Conservation (phyloP, 2,113 vertebrate species). For the Saccopteryx leptura region DNA sequence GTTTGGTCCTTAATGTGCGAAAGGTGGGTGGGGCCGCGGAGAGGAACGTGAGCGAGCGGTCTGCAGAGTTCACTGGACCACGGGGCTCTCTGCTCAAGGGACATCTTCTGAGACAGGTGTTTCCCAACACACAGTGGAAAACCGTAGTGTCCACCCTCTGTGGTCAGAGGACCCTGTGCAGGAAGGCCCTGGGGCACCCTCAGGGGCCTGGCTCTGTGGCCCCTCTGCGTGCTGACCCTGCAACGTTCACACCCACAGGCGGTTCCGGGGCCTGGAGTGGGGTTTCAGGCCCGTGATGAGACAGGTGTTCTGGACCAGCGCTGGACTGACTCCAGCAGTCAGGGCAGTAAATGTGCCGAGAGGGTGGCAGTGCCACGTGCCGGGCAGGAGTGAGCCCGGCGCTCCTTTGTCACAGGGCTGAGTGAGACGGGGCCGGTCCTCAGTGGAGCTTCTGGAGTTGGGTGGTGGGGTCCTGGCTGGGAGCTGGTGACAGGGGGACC, state of each 20-base stretch:
- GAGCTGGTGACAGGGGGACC: background rate
- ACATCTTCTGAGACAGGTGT: background rate
- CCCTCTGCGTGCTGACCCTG: background rate
- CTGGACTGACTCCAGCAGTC: too few species aligned
- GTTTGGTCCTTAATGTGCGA: background rate
- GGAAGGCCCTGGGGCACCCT: background rate
- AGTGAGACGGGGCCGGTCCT: background rate
- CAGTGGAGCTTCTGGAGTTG: background rate
- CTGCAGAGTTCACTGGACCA: background rate
- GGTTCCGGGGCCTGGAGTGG: background rate
- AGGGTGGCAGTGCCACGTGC: background rate
- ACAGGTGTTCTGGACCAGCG: rapidly evolving
- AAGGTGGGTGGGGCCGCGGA: background rate
- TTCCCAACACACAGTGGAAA: background rate
- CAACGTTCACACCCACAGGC: background rate
- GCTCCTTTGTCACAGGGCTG: background rate
- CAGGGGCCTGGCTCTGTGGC: background rate
- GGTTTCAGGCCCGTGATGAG: rapidly evolving
- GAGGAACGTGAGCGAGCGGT: background rate
- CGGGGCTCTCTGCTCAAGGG: background rate
- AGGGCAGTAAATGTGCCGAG: background rate
- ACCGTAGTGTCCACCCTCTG: background rate
- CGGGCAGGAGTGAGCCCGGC: background rate
- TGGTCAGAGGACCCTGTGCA: background rate
- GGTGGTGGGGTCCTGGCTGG: background rate